A percentile compares a stretch with the other conserved stretches of the same genome.
phyloP scores from a whole-genome alignment of 2,113 vertebrate species.

The Bos javanicus region DNA sequence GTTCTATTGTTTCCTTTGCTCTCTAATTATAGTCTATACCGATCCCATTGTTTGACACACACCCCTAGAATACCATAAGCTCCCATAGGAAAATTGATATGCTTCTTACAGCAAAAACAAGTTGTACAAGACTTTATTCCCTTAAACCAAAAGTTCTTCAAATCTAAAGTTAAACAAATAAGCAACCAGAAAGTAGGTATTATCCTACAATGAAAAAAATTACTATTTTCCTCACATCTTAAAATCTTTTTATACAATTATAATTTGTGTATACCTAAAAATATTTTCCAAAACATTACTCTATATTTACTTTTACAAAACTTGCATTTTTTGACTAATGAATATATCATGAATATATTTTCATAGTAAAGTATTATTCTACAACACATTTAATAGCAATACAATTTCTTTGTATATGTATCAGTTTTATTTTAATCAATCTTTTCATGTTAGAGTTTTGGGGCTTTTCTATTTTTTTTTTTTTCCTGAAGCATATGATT shows the following conservation, averaged over 20 bases:
- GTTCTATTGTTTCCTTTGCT: background rate
- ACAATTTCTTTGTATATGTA: background rate
- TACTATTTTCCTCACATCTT: background rate
- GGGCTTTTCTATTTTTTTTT: background rate
- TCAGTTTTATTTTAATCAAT: background rate
- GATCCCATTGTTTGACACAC: background rate
- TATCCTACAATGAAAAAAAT: background rate
- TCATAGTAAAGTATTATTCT: background rate
- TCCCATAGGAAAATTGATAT: background rate
- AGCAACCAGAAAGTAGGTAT: background rate
- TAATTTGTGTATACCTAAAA: background rate
- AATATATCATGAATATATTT: background rate
- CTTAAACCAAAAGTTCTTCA: background rate
- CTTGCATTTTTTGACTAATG: background rate
- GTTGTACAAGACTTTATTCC: background rate
- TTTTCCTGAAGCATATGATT: background rate
- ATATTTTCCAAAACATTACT: background rate
- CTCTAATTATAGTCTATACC: background rate
- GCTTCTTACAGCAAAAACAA: background rate
- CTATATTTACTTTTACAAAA: background rate
- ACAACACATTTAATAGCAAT: background rate
- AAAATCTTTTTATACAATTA: background rate
- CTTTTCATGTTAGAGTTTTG: background rate
- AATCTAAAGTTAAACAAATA: background rate
- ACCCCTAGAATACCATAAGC: background rate